Evolutionary conservation across 2,888 invertebrate genomes (phyloP).

Genomic region (Idaea straminata): DNA sequence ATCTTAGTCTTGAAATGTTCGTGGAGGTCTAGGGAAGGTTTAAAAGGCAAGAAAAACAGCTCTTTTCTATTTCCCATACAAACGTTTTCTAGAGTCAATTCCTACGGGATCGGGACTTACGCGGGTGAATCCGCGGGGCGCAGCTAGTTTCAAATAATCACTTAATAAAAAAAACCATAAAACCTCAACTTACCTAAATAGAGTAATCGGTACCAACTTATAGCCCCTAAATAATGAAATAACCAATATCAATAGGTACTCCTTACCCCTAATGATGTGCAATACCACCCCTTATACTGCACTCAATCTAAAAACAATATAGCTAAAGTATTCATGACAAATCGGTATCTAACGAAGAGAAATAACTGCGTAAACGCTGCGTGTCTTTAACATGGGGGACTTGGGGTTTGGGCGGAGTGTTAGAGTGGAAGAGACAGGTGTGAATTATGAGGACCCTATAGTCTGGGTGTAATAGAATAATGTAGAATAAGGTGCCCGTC

Average conservation of each 20-base stretch:
- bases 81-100: too few relatives aligned
- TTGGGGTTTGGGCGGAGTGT: conserved; percentile 33
- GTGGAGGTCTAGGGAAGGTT: too few relatives aligned
- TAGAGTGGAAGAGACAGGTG: conserved; percentile 28
- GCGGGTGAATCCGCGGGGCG: too few relatives aligned
- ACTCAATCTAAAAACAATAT: conserved; percentile 79
- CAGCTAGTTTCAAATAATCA: background rate
- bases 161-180: background rate
- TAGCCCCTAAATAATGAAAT: background rate
- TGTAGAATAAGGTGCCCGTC: too few relatives aligned
- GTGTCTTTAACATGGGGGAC: conserved; percentile 65
- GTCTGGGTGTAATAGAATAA: too few relatives aligned
- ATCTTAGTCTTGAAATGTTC: too few relatives aligned
- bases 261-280: conserved; percentile 21
- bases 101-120: too few relatives aligned
- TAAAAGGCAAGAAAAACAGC: too few relatives aligned
- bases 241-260: conserved; percentile 10
- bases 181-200: conserved; percentile 7
- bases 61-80: too few relatives aligned
- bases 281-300: conserved; percentile 47
- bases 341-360: conserved; percentile 77
- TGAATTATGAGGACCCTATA: too few relatives aligned
- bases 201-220: conserved; percentile 14
- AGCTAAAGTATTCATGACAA: conserved; percentile 79
- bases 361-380: conserved; percentile 73